phyloP scores from a whole-genome alignment of 2,113 vertebrate genomes.

The Heterocephalus glaber region DNA sequence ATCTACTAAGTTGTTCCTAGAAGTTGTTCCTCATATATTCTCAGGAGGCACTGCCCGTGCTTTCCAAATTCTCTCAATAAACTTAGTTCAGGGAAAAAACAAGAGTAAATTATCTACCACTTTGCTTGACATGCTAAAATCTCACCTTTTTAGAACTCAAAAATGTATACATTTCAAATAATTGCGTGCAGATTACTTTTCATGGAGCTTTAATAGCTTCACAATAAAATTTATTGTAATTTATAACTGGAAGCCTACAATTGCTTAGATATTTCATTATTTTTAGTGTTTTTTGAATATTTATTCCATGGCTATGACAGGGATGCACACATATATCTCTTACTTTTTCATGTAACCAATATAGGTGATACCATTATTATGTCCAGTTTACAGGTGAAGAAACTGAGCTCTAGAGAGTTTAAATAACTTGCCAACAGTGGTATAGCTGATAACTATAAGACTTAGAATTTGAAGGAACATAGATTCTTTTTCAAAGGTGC shows the following conservation, averaged over 20 bases:
- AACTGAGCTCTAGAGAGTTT: background rate
- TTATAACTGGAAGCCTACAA: background rate
- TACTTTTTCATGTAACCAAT: background rate
- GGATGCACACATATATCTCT: background rate
- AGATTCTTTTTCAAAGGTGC: background rate
- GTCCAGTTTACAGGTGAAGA: background rate
- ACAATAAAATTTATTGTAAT: background rate
- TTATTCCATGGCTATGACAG: background rate
- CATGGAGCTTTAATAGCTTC: background rate
- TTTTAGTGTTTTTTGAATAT: background rate
- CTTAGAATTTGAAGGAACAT: background rate
- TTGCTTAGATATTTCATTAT: background rate
- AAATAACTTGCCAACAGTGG: background rate
- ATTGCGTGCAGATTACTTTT: background rate
- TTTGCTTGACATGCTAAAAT: background rate
- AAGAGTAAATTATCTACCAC: background rate
- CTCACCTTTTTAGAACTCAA: background rate
- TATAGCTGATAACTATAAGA: background rate
- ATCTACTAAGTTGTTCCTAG: background rate
- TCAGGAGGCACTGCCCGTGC: background rate
- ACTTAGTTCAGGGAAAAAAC: background rate
- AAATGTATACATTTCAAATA: background rate
- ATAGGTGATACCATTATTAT: background rate
- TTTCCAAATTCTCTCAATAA: background rate
- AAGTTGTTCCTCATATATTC: background rate